Conservation (phyloP, 1,140 invertebrate genomes). For the Euglossa dilemma region DNA sequence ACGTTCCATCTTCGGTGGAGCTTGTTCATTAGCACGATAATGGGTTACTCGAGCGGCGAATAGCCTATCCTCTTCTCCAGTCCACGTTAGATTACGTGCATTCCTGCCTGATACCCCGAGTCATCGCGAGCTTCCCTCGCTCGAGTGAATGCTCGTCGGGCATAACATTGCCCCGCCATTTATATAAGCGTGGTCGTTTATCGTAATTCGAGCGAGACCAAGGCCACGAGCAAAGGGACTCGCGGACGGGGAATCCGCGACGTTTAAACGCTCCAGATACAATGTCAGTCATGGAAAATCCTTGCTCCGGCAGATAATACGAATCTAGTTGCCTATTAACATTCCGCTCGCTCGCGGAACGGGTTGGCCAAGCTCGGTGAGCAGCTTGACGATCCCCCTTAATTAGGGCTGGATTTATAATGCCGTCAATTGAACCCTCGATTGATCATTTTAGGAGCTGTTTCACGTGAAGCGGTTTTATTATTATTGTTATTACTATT, state of each 20-base stretch:
- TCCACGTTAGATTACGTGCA: constrained; percentile 53
- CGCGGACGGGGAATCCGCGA: constrained; percentile 3
- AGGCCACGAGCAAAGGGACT: not conserved
- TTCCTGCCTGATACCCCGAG: constrained; percentile 24
- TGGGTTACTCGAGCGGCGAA: constrained; percentile 36
- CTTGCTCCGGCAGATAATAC: constrained; percentile 11
- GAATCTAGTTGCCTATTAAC: constrained; percentile 34
- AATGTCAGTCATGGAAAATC: constrained; percentile 41
- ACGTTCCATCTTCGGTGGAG: constrained; percentile 11
- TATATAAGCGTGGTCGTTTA: constrained; percentile 30
- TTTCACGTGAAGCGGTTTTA: not conserved
- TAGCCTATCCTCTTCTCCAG: constrained; percentile 6
- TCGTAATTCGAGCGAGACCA: constrained; percentile 49
- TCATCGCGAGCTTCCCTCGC: not conserved
- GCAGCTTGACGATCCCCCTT: not conserved
- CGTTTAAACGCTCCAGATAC: constrained; percentile 31
- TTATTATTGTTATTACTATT: not conserved
- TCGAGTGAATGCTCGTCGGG: not conserved
- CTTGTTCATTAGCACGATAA: constrained; percentile 53
- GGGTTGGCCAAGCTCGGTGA: not conserved
- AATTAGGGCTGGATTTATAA: constrained; percentile 47
- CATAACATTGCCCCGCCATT: constrained; percentile 18
- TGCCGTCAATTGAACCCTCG: not conserved
- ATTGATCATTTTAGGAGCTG: constrained; percentile 42
- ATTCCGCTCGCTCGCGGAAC: constrained; percentile 39